Base-by-base conservation (phyloP, 2,888 invertebrate species). In the Lepidochitona cinerea region DNA sequence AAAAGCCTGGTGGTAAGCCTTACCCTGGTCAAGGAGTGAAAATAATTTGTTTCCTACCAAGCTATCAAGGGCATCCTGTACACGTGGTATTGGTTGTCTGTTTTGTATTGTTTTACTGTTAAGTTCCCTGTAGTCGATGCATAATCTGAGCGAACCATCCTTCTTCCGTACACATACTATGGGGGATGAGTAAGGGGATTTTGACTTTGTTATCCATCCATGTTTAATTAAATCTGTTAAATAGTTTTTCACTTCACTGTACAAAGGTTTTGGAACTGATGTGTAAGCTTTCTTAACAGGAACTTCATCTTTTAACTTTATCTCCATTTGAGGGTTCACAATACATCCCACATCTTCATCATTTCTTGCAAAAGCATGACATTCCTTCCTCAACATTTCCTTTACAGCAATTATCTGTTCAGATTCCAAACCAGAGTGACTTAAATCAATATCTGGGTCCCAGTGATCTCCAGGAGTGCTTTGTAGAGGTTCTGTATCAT, bases 151-250 rank as follows among this genome's bases (percentile, higher is more conserved):
- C 33, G 32, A 53, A 32, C 35, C 29, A 35, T 69, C 69, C 41
- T 52, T 29, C 53, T 69, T 69, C 32, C 69, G 49, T 23, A 53
- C 69, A 5, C 32, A 23, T 33, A 69, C 69, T 36, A 52, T 4
- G 12, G 66, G 52, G 49, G 53, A 72, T 29, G 71, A 53, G 72
- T 75, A 79, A 0, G 80, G 59, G 29, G 73, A 74, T 14, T 35
- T 49, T 9, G 73, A 76, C 54, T 68, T 73, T 7, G 37, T 70
- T 9, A 79, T 76, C 70, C 68, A 82, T 1, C 76, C 75, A 32
- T 71, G 71, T n/a, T n/a, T 37, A 9, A 79, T 26, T 12, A 80
- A 49, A 36, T 79, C 75, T 9, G 37, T 36, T 23, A 82, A 35
- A 52, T 69, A 69, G 18, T 69, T 52, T 33, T 69, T 69, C 4